Base-by-base conservation (phyloP, 2,888 invertebrate species). In the Aspidiotus rigidus region DNA sequence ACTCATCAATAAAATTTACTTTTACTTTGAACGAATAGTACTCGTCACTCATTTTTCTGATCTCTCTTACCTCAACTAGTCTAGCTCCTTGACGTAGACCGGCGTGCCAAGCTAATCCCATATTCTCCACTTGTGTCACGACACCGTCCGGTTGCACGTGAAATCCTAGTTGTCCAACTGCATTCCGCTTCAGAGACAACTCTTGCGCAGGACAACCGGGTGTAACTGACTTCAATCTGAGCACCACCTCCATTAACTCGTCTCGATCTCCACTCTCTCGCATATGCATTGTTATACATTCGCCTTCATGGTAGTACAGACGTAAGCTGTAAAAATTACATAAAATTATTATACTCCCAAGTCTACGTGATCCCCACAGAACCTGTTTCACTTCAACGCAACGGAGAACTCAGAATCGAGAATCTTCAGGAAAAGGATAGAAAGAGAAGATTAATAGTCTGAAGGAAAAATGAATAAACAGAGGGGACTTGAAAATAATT, bases 61-160 rank as follows among this genome's bases (percentile, higher is more conserved):
- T 3, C 28, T 28, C 28, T 55, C 64, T 11, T 8, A 81, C 81
- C 78, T 97, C 95, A 2, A 96, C 91, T 72, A 97, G 83, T 15
- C 95, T 84, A 64, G 90, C 90, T 71, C 93, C 93, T 77, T 92
- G 91, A 61, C 90, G 81, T 61, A 97, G 82, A n/a, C 95, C 96
- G 2, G 92, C 90, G 70, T 86, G 84, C 79, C 86, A 86, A 42
- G 89, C 88, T 49, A 81, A 80, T 40, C 85, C 86, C 77, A 83
- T 80, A 74, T 81, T 83, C 77, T 94, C 94, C n/a, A 95, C 93
- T 75, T 93, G 89, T 5, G 94, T 94, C 42, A 96, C 93, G 39
- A 96, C 86, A 5, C 96, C 96, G 78, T 94, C 94, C 15, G 90
- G 90, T 76, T 93, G 93, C 53, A 94, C 92, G 79, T 90, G 90